These are phyloP conservation scores for Mythimna impura DNA, from an alignment of 2,888 invertebrate genomes.

Conservation along the genomic window DNA sequence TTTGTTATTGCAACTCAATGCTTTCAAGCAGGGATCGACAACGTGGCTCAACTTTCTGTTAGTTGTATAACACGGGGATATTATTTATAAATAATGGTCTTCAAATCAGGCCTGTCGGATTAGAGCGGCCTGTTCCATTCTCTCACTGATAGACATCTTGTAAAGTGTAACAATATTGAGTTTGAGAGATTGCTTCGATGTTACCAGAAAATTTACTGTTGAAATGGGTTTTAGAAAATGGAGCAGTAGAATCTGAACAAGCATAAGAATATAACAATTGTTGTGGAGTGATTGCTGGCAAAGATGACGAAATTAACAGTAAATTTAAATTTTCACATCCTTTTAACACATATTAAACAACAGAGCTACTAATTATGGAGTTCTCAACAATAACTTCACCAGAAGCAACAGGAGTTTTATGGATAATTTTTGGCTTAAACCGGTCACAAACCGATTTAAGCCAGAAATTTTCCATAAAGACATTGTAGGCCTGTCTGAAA, in stretches of 20 bases:
- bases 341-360: background rate
- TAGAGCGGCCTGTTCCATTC: constrained; percentile 50
- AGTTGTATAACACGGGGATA: constrained; percentile 53
- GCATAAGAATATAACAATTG: background rate
- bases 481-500: too few species aligned
- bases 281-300: background rate
- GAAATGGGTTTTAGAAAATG: constrained; percentile 5
- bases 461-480: too few species aligned
- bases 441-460: too few species aligned
- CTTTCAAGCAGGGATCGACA: constrained; percentile 32
- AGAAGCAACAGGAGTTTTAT: too few species aligned
- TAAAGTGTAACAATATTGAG: constrained; percentile 32
- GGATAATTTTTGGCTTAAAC: too few species aligned
- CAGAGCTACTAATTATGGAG: background rate
- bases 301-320: background rate
- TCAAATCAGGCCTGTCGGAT: constrained; percentile 53
- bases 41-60: constrained; percentile 54
- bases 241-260: background rate
- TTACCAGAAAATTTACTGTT: constrained; percentile 11
- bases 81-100: constrained; percentile 59
- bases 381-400: too few species aligned
- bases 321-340: too few species aligned
- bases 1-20: constrained; percentile 39
- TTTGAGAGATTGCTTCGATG: constrained; percentile 18
- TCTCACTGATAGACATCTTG: constrained; percentile 54